Percentiles rank a stretch among this genome's conserved stretches.
Evolutionary conservation across 2,113 vertebrate genomes (phyloP).

Genomic region (Oreochromis niloticus): DNA sequence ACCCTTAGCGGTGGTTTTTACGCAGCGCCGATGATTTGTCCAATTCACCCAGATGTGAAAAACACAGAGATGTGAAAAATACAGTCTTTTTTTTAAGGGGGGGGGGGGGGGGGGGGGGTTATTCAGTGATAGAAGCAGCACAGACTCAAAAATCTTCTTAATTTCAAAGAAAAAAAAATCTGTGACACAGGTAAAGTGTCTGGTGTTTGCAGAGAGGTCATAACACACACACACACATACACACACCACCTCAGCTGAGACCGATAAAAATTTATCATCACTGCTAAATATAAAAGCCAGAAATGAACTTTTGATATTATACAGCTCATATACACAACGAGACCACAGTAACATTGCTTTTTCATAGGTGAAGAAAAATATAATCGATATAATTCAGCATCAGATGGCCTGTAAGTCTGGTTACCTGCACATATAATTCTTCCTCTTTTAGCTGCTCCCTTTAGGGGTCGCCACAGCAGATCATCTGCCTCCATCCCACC

Average conservation of each 20-base stretch:
- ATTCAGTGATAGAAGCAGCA: neutral
- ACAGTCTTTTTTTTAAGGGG: neutral
- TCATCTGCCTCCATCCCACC: neutral
- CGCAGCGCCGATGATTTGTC: conserved; percentile 31
- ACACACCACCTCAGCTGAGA: neutral
- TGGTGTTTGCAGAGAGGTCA: neutral
- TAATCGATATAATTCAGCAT: rapidly evolving
- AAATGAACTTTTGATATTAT: neutral
- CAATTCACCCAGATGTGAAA: conserved; percentile 47
- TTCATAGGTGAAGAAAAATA: neutral
- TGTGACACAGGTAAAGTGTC: neutral
- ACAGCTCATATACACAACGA: neutral
- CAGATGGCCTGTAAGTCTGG: neutral
- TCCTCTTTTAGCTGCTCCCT: neutral
- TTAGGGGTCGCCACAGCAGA: neutral
- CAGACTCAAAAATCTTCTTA: neutral
- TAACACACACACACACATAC: neutral
- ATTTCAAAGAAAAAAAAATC: neutral
- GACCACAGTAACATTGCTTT: neutral
- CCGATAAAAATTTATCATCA: neutral
- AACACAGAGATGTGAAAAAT: conserved; percentile 31
- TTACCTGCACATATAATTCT: neutral
- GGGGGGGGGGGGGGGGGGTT: rapidly evolving
- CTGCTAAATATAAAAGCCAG: neutral
- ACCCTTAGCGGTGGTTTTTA: conserved; percentile 41